phyloP scores from a whole-genome alignment of 2,113 vertebrate species.

The Oreochromis niloticus region DNA sequence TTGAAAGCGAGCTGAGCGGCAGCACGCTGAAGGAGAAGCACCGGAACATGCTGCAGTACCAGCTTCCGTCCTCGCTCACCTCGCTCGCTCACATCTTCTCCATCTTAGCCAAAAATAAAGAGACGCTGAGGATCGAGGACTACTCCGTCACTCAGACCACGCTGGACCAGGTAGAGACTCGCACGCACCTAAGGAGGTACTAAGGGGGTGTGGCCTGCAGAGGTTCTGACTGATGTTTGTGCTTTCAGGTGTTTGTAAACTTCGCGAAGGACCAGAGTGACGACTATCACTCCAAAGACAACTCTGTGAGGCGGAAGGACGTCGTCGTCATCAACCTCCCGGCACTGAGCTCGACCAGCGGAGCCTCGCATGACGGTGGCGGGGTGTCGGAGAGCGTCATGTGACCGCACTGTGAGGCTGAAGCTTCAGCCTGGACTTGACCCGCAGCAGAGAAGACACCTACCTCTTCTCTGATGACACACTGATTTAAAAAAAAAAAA shows the following conservation, averaged over 20 bases:
- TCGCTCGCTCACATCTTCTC: conserved; percentile 92
- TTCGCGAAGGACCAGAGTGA: conserved; percentile 99
- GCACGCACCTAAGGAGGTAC: not conserved
- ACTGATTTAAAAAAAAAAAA: not conserved
- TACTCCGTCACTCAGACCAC: conserved; percentile 98
- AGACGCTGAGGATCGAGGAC: conserved; percentile 88
- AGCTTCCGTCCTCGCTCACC: conserved; percentile 86
- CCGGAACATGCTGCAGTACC: conserved; percentile 95
- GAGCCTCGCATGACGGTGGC: conserved; percentile 45
- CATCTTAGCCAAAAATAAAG: conserved; percentile 88
- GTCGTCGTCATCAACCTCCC: conserved; percentile 77
- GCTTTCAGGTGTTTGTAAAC: conserved; percentile 92
- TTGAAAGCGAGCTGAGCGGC: conserved; percentile 86
- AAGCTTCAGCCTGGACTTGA: not conserved
- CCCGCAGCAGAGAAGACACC: not conserved
- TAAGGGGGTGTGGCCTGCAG: not conserved
- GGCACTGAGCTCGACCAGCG: conserved; percentile 64
- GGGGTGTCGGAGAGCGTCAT: conserved; percentile 84
- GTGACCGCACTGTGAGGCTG: conserved; percentile 63
- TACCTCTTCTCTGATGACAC: not conserved
- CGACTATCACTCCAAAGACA: conserved; percentile 90
- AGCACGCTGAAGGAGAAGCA: conserved; percentile 93
- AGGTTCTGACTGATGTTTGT: not conserved
- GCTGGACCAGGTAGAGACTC: conserved; percentile 84
- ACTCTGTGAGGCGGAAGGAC: conserved; percentile 84